A percentile compares a stretch with the other conserved stretches of the same genome.
Conservation (phyloP, 2,888 invertebrate genomes). For the Polymixis lichenea region DNA sequence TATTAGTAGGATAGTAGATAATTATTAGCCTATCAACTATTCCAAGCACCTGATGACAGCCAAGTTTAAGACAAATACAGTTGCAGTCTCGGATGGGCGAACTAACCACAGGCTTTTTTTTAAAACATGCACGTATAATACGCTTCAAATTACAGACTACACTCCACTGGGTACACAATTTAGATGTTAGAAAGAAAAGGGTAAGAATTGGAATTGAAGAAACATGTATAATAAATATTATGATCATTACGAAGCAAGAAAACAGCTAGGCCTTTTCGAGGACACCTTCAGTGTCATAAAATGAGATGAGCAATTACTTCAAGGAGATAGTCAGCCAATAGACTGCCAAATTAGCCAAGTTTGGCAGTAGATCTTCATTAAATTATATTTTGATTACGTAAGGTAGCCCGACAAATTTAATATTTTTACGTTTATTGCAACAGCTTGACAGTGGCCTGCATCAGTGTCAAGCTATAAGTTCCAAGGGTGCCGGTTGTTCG, state of each 20-base stretch:
- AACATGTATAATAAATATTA: conserved; percentile 10
- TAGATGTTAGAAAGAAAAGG: background rate
- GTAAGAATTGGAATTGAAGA: background rate
- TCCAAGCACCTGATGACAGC: conserved; percentile 12
- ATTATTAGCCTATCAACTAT: background rate
- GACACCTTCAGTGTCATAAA: background rate
- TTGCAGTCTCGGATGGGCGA: conserved; percentile 49
- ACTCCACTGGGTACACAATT: conserved; percentile 22
- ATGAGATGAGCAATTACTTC: background rate
- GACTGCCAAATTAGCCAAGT: background rate
- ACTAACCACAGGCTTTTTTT: conserved; percentile 41
- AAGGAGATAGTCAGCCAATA: background rate
- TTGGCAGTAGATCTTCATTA: background rate
- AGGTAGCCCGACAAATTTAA: too few species aligned
- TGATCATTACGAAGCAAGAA: conserved; percentile 4
- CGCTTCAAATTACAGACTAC: conserved; percentile 46
- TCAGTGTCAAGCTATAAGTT: too few species aligned
- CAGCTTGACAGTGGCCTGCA: too few species aligned
- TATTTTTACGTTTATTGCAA: too few species aligned
- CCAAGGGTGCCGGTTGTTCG: too few species aligned
- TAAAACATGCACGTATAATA: conserved; percentile 12
- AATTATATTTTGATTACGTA: background rate
- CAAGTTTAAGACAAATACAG: conserved; percentile 15
- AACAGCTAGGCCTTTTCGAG: background rate
- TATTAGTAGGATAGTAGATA: too few species aligned